Percentiles rank a stretch among this genome's conserved stretches.
Conservation (phyloP, 1,140 invertebrate species). For the Drosophila pseudoananassae region DNA sequence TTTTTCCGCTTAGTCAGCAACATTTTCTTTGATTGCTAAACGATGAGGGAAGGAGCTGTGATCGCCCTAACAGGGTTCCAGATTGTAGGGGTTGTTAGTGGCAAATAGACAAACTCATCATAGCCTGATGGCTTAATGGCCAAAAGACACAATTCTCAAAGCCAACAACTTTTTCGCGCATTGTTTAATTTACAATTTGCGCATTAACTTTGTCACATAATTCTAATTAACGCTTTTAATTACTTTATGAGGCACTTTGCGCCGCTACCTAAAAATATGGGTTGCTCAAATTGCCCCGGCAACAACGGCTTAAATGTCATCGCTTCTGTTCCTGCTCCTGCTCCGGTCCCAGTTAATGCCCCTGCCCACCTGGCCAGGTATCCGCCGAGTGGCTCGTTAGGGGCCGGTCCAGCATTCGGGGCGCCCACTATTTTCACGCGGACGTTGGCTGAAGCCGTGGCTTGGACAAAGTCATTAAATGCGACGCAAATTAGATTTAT, state of each 20-base stretch:
- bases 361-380: constrained; percentile 20
- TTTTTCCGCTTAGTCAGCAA: constrained; percentile 49
- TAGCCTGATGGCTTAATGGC: constrained; percentile 25
- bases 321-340: constrained; percentile 10
- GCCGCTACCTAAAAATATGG: constrained; percentile 77
- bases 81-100: constrained; percentile 19
- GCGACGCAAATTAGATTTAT: constrained; percentile 84
- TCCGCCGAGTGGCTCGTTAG: constrained; percentile 71
- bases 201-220: constrained; percentile 82
- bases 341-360: background rate
- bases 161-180: constrained; percentile 44
- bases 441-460: constrained; percentile 39
- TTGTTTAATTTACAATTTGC: constrained; percentile 82
- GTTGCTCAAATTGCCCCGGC: constrained; percentile 71
- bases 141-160: constrained; percentile 13
- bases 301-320: constrained; percentile 76
- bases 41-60: constrained; percentile 2
- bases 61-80: background rate
- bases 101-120: background rate
- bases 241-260: constrained; percentile 81
- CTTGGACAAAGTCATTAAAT: constrained; percentile 83
- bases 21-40: constrained; percentile 37
- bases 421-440: constrained; percentile 61
- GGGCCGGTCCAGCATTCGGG: constrained; percentile 38
- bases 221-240: constrained; percentile 82